Evolutionary conservation across 2,888 invertebrate genomes (phyloP), one percentile per base, ranked within the genome.

Genomic region (Drosophila neotestacea): DNA sequence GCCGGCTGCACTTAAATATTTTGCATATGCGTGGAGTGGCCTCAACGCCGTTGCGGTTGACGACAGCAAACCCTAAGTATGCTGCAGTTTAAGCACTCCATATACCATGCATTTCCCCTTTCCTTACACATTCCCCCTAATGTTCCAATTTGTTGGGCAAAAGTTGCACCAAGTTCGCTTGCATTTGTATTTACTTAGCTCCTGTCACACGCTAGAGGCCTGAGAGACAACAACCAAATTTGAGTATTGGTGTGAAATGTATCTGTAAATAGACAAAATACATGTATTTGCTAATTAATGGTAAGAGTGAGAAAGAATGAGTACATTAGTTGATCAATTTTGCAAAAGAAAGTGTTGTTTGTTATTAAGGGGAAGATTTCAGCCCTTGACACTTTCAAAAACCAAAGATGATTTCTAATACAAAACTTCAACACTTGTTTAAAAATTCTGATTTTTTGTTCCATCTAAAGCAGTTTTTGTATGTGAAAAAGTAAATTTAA

Each of bases 1-100:
- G 85, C 82, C 61, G 82, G 59, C 67, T 88, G 88, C 82, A 85
- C 82, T 83, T 88, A 83, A 83, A 83, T 81, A 85, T 88, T 88
- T 85, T 84, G 83, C 86, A 88, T 84, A 88, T 85, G 86, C 81
- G 81, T 78, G 64, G 60, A 87, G 87, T 78, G 81, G 71, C 55
- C 69, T 60, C 60, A 44, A 54, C 38, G 38, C 16, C 39, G 39
- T 46, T 48, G 73, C 60, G 77, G 73, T 77, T 77, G 72, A 65
- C 65, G 72, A 62, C 65, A 70, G 75, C 78, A 77, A 70, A 70
- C 70, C 76, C 64, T 63, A 70, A 67, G 76, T 88, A 76, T 69
- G 71, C 64, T 75, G 68, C 56, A 80, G 73, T 63, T 74, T 58
- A 47, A 32, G 47, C n/a, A 46, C 11, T 62, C 6, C 36, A 34